phyloP scores from a whole-genome alignment of 2,113 vertebrate species.

The Nycticebus coucang region DNA sequence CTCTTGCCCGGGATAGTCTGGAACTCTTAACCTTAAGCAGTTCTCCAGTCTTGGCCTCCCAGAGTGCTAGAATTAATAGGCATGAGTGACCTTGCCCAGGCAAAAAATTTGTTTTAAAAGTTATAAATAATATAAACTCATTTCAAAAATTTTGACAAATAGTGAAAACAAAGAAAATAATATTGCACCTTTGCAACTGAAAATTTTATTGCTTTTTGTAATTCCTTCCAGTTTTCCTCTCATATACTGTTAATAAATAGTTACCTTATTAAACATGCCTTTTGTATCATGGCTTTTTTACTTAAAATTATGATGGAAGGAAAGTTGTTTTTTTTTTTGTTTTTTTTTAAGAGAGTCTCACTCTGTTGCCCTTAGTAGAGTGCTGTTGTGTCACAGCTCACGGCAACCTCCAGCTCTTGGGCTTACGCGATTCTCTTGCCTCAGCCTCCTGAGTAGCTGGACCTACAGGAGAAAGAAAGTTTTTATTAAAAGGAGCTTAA shows the following conservation, averaged over 20 bases:
- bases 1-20: no score
- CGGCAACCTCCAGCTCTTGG: no score
- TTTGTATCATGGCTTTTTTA: background rate
- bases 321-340: background rate
- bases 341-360: no score
- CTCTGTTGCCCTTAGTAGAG: no score
- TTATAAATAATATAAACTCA: background rate
- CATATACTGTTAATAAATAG: background rate
- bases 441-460: no score
- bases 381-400: no score
- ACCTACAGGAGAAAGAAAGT: background rate
- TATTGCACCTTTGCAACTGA: background rate
- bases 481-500: slow-evolving; percentile 19
- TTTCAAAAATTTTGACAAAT: slow-evolving; percentile 4
- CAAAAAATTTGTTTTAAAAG: background rate
- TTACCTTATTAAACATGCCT: background rate
- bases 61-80: no score
- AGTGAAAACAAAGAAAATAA: background rate
- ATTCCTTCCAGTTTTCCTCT: background rate
- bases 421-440: no score
- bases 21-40: no score
- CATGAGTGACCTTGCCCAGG: no score
- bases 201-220: background rate
- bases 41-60: no score
- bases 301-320: background rate